phyloP scores from a whole-genome alignment of 2,888 invertebrate genomes.

The Acleris literana region DNA sequence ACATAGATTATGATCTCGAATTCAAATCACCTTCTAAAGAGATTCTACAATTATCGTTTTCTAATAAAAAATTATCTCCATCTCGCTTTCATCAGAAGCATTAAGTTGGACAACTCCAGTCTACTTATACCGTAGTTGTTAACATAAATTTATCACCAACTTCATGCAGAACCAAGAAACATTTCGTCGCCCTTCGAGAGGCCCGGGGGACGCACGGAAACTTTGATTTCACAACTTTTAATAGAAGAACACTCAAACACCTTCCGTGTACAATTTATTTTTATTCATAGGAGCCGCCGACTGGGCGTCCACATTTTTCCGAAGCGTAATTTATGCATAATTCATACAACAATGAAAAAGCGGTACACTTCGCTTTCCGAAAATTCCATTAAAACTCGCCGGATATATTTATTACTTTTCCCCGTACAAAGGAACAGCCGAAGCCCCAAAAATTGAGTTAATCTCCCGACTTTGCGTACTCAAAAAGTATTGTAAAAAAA shows the following conservation, averaged over 20 bases:
- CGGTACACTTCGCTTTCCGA: slow-evolving; percentile 48
- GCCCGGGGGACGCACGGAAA: slow-evolving; percentile 16
- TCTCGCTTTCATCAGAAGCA: background rate
- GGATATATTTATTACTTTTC: slow-evolving; percentile 50
- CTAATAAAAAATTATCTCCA: slow-evolving; percentile 1
- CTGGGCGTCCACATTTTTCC: slow-evolving; percentile 34
- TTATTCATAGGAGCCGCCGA: slow-evolving; percentile 40
- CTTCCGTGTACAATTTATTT: slow-evolving; percentile 37
- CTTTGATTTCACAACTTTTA: slow-evolving; percentile 36
- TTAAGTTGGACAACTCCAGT: slow-evolving; percentile 7
- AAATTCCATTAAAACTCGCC: slow-evolving; percentile 61
- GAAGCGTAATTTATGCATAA: slow-evolving; percentile 50
- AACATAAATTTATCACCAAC: slow-evolving; percentile 27
- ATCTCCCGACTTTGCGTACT: slow-evolving; percentile 60
- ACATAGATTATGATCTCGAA: background rate
- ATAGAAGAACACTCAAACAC: slow-evolving; percentile 35
- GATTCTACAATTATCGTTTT: background rate
- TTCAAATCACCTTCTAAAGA: background rate
- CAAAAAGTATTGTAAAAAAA: slow-evolving; percentile 51
- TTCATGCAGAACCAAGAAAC: slow-evolving; percentile 34
- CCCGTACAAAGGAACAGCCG: slow-evolving; percentile 56
- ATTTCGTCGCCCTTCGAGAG: slow-evolving; percentile 28
- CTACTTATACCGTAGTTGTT: slow-evolving; percentile 22
- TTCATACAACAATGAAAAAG: slow-evolving; percentile 46
- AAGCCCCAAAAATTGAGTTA: slow-evolving; percentile 65